Base-by-base conservation (phyloP, 2,113 vertebrate species). In the Chlorodrepanis virens region DNA sequence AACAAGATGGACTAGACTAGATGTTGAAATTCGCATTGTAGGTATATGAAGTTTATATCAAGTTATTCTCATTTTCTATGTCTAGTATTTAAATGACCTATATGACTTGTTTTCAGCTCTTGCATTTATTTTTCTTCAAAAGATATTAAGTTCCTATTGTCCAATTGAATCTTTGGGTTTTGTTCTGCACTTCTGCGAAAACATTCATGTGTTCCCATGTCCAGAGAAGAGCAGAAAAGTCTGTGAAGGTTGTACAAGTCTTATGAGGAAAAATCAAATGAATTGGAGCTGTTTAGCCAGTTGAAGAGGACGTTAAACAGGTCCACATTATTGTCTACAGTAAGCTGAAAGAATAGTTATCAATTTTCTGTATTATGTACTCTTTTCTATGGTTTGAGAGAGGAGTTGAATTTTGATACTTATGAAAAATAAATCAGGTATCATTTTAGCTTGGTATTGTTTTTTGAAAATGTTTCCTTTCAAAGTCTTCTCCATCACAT, bases 241-340 rank as follows among this genome's bases (percentile, higher is more conserved):
- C 10, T n/a, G 7, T 68, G n/a, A 53, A 82, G 1, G 2, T 20
- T 75, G 20, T 40, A 45, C 3, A 5, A 8, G 24, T n/a, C 6
- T 60, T 60, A 39, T 12, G n/a, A 53, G 7, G 20, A 47, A 8
- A 28, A 35, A 39, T 28, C 25, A 52, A 39, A 37, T 39, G 1
- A 39, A 25, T 47, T 40, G 1, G 7, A 6, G 9, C 20, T n/a
- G 23, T 25, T 75, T 45, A 45, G 12, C 24, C 14, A 28, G 27
- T 7, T 20, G 63, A 68, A 37, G 14, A 37, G 10, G n/a, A 39
- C 0, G 1, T 9, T 53, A 14, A 17, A 67, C 0, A 1, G 11
- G 77, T n/a, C 16, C 7, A 17, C 24, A 40, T 9, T 40, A 11
- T 33, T 68, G 20, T 27, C 24, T 45, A 59, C 22, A 67, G 24